phyloP scores from a whole-genome alignment of 2,797 vertebrate genomes.

The Rhabdomys pumilio region DNA sequence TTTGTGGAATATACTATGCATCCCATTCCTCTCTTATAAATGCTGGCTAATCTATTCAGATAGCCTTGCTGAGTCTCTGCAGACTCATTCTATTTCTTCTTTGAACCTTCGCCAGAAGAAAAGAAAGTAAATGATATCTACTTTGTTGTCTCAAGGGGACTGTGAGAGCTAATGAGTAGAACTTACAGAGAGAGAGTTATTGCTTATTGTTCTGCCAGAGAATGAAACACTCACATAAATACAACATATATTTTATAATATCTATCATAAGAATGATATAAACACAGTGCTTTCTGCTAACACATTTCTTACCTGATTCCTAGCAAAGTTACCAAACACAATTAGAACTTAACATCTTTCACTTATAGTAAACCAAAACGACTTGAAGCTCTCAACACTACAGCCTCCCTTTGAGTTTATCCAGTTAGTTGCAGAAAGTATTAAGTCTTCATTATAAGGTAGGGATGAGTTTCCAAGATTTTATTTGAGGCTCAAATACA shows the following conservation, averaged over 20 bases:
- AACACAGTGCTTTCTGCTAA: conserved; percentile 15
- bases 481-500: neutral
- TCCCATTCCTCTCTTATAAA: conserved; percentile 35
- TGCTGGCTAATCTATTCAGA: conserved; percentile 25
- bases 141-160: neutral
- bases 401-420: neutral
- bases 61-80: neutral
- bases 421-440: conserved; percentile 8
- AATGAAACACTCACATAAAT: conserved; percentile 14
- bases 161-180: conserved; percentile 47
- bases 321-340: conserved; percentile 39
- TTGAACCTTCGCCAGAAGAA: conserved; percentile 34
- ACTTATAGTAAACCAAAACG: neutral
- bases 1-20: neutral
- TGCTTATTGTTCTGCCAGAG: neutral
- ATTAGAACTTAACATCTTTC: conserved; percentile 42
- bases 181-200: conserved; percentile 15
- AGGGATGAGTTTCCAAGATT: neutral
- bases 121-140: conserved; percentile 16
- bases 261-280: conserved; percentile 42
- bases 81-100: conserved; percentile 49
- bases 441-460: conserved; percentile 2
- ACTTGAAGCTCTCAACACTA: neutral
- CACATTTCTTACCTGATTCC: conserved; percentile 46
- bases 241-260: conserved; percentile 39